phyloP scores from a whole-genome alignment of 2,113 vertebrate species.

The Dendrocopos noguchii region DNA sequence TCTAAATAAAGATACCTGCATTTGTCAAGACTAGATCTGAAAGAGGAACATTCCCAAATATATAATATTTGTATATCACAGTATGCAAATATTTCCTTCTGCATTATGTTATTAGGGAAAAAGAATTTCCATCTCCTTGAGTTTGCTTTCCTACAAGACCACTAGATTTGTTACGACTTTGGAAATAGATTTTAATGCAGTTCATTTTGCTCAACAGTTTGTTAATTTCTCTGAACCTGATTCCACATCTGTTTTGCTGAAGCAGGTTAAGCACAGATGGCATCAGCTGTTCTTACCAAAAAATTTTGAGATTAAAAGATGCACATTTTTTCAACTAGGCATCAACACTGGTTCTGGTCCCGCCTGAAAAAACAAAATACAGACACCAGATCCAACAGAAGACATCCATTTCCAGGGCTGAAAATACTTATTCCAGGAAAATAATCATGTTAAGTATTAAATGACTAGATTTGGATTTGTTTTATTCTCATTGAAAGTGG shows the following conservation, averaged over 20 bases:
- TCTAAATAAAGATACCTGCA: neutral
- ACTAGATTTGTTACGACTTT: neutral
- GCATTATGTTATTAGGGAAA: neutral
- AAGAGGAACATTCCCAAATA: neutral
- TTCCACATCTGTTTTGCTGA: neutral
- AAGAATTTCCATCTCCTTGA: neutral
- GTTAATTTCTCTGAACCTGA: neutral
- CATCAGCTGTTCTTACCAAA: neutral
- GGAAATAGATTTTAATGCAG: neutral
- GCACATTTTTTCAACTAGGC: neutral
- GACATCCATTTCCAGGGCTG: neutral
- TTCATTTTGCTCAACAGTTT: neutral
- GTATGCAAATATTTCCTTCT: neutral
- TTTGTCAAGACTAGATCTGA: neutral
- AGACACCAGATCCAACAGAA: neutral
- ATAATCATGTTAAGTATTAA: neutral
- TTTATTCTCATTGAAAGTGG: neutral
- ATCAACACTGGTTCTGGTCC: neutral
- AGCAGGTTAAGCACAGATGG: slow-evolving; percentile 8
- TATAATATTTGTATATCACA: no score
- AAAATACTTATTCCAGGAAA: neutral
- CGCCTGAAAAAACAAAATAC: neutral
- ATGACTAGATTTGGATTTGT: neutral
- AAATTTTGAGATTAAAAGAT: neutral
- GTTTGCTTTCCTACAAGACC: neutral